Conservation (phyloP, 2,113 vertebrate species). For the Cheilinus undulatus region DNA sequence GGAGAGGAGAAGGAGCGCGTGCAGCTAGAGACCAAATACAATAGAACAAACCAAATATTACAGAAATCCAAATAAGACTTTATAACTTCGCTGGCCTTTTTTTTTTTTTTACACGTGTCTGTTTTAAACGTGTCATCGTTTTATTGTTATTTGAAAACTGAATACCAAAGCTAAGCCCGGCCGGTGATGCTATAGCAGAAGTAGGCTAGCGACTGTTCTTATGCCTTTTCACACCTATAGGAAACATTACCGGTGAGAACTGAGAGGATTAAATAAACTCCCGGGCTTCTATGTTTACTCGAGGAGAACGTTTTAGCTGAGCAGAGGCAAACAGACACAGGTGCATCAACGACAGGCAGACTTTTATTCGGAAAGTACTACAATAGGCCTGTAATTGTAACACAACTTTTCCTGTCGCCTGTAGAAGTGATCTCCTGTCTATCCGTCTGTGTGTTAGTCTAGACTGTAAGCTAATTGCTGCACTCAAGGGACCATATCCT, state of each 20-base stretch:
- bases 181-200: slow-evolving; percentile 67
- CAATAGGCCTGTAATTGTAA: slow-evolving; percentile 53
- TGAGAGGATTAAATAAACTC: slow-evolving; percentile 49
- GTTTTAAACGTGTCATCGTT: slow-evolving; percentile 43
- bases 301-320: slow-evolving; percentile 61
- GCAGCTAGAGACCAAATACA: slow-evolving; percentile 82
- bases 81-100: slow-evolving; percentile 67
- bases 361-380: slow-evolving; percentile 42
- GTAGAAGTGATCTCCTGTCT: slow-evolving; percentile 62
- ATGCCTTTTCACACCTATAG: slow-evolving; percentile 69
- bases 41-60: slow-evolving; percentile 74
- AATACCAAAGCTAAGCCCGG: slow-evolving; percentile 79
- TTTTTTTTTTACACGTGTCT: slow-evolving; percentile 52
- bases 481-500: slow-evolving; percentile 64
- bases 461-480: slow-evolving; percentile 56
- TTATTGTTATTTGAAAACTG: slow-evolving; percentile 58
- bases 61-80: slow-evolving; percentile 74
- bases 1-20: slow-evolving; percentile 63
- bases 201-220: slow-evolving; percentile 76
- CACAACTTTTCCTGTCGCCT: slow-evolving; percentile 65
- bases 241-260: slow-evolving; percentile 52
- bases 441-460: slow-evolving; percentile 81
- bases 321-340: slow-evolving; percentile 53
- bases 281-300: slow-evolving; percentile 73
- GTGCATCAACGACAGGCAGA: slow-evolving; percentile 39